Conservation (phyloP, 2,113 vertebrate genomes). For the Centropus unirufus region DNA sequence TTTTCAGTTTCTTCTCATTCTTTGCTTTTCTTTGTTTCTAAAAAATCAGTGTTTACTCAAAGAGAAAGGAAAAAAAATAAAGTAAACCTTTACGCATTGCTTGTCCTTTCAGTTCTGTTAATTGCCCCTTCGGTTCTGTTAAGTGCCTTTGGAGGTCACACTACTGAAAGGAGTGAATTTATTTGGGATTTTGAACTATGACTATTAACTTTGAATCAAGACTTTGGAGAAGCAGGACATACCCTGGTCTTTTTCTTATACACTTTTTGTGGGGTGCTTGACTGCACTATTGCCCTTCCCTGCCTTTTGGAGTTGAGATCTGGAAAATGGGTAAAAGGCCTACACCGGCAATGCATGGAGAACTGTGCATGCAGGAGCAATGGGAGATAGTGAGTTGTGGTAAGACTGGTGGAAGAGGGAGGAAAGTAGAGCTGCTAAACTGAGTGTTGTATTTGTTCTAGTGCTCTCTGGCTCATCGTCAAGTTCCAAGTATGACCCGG, state of each 20-base stretch:
- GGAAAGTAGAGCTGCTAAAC: not conserved
- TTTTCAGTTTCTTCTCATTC: constrained; percentile 32
- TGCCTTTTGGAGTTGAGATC: not conserved
- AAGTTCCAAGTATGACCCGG: constrained; percentile 97
- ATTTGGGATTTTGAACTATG: not conserved
- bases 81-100: not conserved
- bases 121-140: not conserved
- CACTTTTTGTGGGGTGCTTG: not conserved
- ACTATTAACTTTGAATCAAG: constrained; percentile 10
- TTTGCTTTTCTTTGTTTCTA: not conserved
- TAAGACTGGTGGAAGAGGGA: not conserved
- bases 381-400: not conserved
- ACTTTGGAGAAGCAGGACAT: not conserved
- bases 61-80: not conserved
- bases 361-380: not conserved
- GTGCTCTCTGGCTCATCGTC: constrained; percentile 94
- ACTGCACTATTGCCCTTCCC: not conserved
- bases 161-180: not conserved
- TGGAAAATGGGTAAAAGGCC: not conserved
- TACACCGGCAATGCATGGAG: not conserved
- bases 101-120: not conserved
- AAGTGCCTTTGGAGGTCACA: not conserved
- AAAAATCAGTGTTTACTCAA: not conserved
- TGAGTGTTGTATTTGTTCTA: constrained; percentile 66
- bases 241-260: not conserved